phyloP scores from a whole-genome alignment of 2,797 vertebrate species.

The Hyperoplus lanceolatus region DNA sequence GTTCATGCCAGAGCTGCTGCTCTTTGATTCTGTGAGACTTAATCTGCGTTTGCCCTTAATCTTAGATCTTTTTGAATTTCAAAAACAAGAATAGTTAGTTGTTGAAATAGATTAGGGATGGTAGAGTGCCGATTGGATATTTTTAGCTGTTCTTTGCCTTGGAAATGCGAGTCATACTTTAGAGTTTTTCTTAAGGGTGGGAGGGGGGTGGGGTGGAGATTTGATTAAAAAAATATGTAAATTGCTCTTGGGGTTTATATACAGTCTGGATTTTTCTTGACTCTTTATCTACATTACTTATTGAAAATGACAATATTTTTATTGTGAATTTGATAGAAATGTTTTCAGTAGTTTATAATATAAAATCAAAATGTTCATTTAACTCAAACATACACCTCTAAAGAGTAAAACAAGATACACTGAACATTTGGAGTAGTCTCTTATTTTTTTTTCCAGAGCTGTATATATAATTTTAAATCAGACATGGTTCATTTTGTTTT shows the following conservation, averaged over 20 bases:
- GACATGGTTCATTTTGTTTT: not conserved
- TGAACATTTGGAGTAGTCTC: too few relatives aligned
- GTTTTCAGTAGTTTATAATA: too few relatives aligned
- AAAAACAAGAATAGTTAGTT: conserved; percentile 59
- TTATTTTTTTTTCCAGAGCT: too few relatives aligned
- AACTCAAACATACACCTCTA: too few relatives aligned
- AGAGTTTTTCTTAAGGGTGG: conserved; percentile 13
- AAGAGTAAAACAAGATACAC: too few relatives aligned
- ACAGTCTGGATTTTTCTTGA: not conserved
- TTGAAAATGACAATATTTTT: too few relatives aligned
- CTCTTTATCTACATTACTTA: too few relatives aligned
- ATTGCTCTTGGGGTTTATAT: conserved; percentile 19
- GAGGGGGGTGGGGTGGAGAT: not conserved
- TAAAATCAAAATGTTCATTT: too few relatives aligned
- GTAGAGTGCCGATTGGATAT: conserved; percentile 41
- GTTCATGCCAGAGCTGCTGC: conserved; percentile 53
- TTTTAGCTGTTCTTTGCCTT: conserved; percentile 46
- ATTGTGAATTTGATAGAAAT: too few relatives aligned
- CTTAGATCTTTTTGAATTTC: conserved; percentile 72
- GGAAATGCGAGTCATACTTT: conserved; percentile 47
- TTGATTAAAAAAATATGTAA: conserved; percentile 19
- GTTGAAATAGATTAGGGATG: conserved; percentile 64
- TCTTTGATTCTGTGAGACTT: conserved; percentile 69
- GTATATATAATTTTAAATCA: not conserved
- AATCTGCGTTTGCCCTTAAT: conserved; percentile 77